Base-by-base conservation (phyloP, 1,140 invertebrate genomes). In the Harpegnathos saltator region DNA sequence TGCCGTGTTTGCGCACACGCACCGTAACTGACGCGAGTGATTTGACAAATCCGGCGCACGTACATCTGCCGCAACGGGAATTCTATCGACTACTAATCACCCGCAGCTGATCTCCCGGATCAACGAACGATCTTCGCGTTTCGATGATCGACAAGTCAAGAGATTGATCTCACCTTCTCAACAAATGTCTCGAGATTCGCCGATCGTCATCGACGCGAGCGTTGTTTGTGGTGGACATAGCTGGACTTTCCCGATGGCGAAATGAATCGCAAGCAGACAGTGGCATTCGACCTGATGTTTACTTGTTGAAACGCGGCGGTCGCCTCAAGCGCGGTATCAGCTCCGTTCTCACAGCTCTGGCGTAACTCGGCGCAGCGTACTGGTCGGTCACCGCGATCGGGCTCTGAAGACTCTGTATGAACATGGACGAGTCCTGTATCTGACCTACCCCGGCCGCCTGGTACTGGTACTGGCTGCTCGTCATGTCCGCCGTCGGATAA, bases 301-400 rank as follows among this genome's bases (percentile, higher is more conserved):
- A 92, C 74, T 93, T 92, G 63, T 85, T 91, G 65, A 91, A 93
- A 82, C 90, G 90, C 22, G 89, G 86, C 38, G 89, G 89, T 81
- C 91, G 86, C 50, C 88, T 89, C 52, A 92, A 69, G 29, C 88
- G 84, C 12, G 91, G 91, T 63, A 93, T 86, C 66, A 93, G 33
- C 65, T 93, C 91, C 3, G 90, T 89, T 48, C 91, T 87, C n/a
- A 92, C 89, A 2, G 91, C 80, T 65, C 89, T 86, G 15, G 90
- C 89, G 54, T 93, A 92, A 89, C 85, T 92, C n/a, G 90, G 83
- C 15, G 90, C 84, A 19, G 89, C 83, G 24, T 91, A 93, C 19
- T 93, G 91, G 85, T 93, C 92, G 0, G 91, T 88, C 22, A 92
- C 87, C 11, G 90, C 82, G n/a, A 92, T 89, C 4, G 92, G 89